Evolutionary conservation across 1,140 invertebrate species (phyloP), one percentile per base, ranked within the genome.

Genomic region (Ceratitis capitata): DNA sequence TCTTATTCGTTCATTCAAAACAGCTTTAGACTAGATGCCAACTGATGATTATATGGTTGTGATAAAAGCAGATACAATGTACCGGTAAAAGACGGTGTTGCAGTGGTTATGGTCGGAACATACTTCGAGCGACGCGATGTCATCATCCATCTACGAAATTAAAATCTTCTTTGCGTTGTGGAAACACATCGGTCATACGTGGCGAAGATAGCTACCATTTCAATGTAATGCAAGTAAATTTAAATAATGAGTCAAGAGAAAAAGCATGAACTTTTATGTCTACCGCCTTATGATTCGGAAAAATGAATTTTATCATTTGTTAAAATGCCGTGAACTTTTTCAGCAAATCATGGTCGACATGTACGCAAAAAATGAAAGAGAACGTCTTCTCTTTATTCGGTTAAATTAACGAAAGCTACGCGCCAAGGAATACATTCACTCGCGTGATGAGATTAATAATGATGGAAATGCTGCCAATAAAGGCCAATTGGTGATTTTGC

Each of bases 161-260:
- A 19, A 2, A 23, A 84, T 3, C 56, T 85, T 4, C 39, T 87
- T 64, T 83, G 85, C 23, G 82, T 92, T 85, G 86, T 82, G 85
- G 89, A 92, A 89, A 92, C 35, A 12, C 89, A 92, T 83, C 87
- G 89, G 12, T 89, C 89, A 82, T 92, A 91, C 88, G 92, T 86
- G 91, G 90, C 85, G 88, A 92, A 86, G 88, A 92, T 89, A 91
- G 89, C 85, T 93, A 92, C 88, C 84, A 89, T 74, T 74, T 82
- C 49, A 49, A 85, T 39, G 29, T 85, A n/a, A 19, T 6, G 12
- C 64, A 82, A 82, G n/a, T 51, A 32, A 82, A 85, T 56, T 35
- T 61, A 49, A 64, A 69, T 32, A 56, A 64, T 56, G 82, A n/a
- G 49, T 16, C 39, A 3, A 51, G 12, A 83, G 53, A 83, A 83